Conservation (phyloP, 2,888 invertebrate genomes). For the Merodon equestris region DNA sequence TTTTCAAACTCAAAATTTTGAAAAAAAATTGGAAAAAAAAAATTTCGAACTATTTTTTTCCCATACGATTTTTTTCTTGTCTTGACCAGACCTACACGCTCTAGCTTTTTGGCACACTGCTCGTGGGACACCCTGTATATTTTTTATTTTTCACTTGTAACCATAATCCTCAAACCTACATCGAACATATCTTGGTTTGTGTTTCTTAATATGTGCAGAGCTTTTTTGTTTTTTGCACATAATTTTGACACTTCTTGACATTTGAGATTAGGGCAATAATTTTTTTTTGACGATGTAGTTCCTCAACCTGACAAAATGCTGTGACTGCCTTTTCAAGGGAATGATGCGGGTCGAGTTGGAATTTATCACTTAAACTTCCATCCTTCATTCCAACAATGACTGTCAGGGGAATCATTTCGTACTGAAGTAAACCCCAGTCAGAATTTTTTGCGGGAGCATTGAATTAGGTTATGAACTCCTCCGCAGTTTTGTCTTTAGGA, state of each 20-base stretch:
- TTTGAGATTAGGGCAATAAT: slow-evolving; percentile 13
- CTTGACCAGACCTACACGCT: no score
- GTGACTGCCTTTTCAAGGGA: slow-evolving; percentile 7
- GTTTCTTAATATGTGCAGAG: slow-evolving; percentile 4
- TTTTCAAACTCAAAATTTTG: no score
- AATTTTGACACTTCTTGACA: neutral
- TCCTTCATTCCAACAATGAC: slow-evolving; percentile 13
- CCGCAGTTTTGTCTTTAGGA: slow-evolving; percentile 9
- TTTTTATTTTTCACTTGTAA: no score
- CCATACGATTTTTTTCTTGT: no score
- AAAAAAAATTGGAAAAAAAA: no score
- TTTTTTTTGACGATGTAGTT: slow-evolving; percentile 10
- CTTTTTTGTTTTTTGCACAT: neutral
- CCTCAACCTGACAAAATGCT: slow-evolving; percentile 14
- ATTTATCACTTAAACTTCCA: slow-evolving; percentile 11
- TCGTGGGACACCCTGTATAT: slow-evolving; percentile 7
- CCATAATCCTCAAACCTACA: slow-evolving; percentile 2
- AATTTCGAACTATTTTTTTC: no score
- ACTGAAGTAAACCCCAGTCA: slow-evolving; percentile 1
- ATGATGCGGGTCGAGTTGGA: slow-evolving; percentile 10
- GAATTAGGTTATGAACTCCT: slow-evolving; percentile 7
- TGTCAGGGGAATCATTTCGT: slow-evolving; percentile 15
- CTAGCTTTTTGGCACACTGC: neutral
- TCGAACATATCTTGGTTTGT: slow-evolving; percentile 10
- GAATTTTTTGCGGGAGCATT: slow-evolving; percentile 5